These are phyloP conservation scores for Antennarius maculatus DNA, from an alignment of 2,797 vertebrate species.

Conservation along the genomic window DNA sequence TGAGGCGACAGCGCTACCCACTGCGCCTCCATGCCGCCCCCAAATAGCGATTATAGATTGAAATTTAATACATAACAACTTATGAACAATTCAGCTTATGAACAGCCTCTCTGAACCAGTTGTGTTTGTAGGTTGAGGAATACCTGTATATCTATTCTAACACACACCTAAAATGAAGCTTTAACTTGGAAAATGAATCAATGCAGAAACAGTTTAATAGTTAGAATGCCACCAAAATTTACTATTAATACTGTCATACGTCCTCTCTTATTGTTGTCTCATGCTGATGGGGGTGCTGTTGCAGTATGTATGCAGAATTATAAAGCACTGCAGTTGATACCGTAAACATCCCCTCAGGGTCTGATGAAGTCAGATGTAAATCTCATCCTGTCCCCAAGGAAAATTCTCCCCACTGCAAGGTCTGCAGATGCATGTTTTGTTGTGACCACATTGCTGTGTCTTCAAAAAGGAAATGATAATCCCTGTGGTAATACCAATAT, in stretches of 20 bases:
- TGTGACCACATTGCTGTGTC: constrained; percentile 36
- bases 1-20: too few species aligned
- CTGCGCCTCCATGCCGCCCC: too few species aligned
- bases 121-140: too few species aligned
- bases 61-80: too few species aligned
- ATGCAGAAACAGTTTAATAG: too few species aligned
- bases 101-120: too few species aligned
- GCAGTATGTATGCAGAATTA: constrained; percentile 63
- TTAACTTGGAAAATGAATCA: too few species aligned
- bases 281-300: constrained; percentile 81
- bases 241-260: not conserved
- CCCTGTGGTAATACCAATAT: constrained; percentile 52
- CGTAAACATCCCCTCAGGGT: constrained; percentile 37
- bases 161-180: too few species aligned
- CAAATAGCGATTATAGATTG: too few species aligned
- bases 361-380: constrained; percentile 47
- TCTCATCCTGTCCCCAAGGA: constrained; percentile 29
- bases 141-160: too few species aligned
- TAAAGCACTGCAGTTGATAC: constrained; percentile 46
- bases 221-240: too few species aligned
- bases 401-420: constrained; percentile 23
- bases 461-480: constrained; percentile 51
- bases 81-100: too few species aligned
- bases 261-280: constrained; percentile 11
- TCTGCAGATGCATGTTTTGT: constrained; percentile 42